A percentile compares a stretch with the other conserved stretches of the same genome.
These are phyloP conservation scores for Amphipyra berbera DNA, from an alignment of 2,888 invertebrate genomes.

Conservation along the genomic window DNA sequence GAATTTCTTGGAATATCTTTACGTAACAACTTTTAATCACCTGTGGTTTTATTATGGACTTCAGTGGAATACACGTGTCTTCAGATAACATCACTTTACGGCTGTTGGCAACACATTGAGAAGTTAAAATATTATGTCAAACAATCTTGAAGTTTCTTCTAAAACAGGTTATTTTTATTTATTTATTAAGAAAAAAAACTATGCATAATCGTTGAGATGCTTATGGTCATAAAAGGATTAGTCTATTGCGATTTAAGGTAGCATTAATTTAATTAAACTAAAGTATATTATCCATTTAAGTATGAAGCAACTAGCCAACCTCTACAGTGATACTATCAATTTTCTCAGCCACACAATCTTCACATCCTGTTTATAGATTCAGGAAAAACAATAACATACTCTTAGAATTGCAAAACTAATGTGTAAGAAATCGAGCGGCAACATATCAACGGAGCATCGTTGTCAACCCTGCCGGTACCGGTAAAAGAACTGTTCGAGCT, in stretches of 20 bases:
- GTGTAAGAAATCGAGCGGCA: slow-evolving; percentile 21
- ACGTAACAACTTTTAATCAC: neutral
- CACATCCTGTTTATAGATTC: neutral
- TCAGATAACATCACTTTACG: slow-evolving; percentile 33
- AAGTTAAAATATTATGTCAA: slow-evolving; percentile 30
- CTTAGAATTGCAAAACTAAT: slow-evolving; percentile 19
- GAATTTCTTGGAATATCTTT: too few species aligned
- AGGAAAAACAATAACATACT: slow-evolving; percentile 25
- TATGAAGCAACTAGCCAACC: too few species aligned
- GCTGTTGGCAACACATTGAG: slow-evolving; percentile 43
- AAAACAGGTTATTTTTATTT: slow-evolving; percentile 8
- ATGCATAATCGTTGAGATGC: too few species aligned
- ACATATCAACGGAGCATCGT: slow-evolving; percentile 11
- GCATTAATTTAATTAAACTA: neutral
- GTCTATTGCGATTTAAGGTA: too few species aligned
- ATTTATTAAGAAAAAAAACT: too few species aligned
- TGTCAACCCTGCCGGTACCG: slow-evolving; percentile 52
- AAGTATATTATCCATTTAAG: neutral
- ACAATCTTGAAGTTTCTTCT: slow-evolving; percentile 32
- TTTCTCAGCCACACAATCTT: neutral
- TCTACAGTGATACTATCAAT: too few species aligned
- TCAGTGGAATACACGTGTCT: slow-evolving; percentile 10
- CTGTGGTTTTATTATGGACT: slow-evolving; percentile 14
- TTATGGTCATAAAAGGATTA: too few species aligned
- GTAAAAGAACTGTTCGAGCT: slow-evolving; percentile 60